Base-by-base conservation (phyloP, 2,113 vertebrate species). In the Clinocottus analis region DNA sequence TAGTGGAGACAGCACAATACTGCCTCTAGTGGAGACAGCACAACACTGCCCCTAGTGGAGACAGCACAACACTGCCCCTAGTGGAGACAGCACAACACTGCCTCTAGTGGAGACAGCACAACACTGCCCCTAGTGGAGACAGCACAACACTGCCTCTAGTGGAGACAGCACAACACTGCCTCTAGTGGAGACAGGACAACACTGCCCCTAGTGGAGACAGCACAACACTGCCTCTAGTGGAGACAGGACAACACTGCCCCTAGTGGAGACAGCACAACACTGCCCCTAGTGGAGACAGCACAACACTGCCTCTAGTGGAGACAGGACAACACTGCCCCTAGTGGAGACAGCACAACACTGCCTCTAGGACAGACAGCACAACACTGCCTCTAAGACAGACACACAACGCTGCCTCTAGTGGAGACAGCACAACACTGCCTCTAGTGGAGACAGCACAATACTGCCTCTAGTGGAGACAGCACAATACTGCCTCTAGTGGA, bases 251-350 rank as follows among this genome's bases (percentile, higher is more conserved):
- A 37, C 25, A 27, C 87, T 90, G 82, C 86, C 85, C 72, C 87
- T 67, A 27, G 1, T 77, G 87, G 49, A 75, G 33, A 21, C 21
- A 43, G 83, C 47, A 35, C 61, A 27, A 37, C 25, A 27, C 87
- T 90, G 82, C 86, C 85, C 72, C 87, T 67, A 27, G 1, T 77
- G 87, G 49, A 66, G 39, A n/a, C n/a, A n/a, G n/a, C n/a, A n/a
- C n/a, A n/a, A n/a, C n/a, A n/a, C n/a, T n/a, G n/a, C n/a, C n/a
- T n/a, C n/a, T n/a, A n/a, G n/a, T n/a, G n/a, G n/a, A 75, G 33
- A 21, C 21, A 43, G 83, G 41, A 35, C 61, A 27, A 37, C 25
- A 27, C 87, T 90, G 82, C 86, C 85, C 72, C 87, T 67, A 27
- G 1, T 77, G 87, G 49, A 66, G 39, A n/a, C n/a, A n/a, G n/a